phyloP scores from a whole-genome alignment of 2,797 vertebrate species.

The Carduelis carduelis region DNA sequence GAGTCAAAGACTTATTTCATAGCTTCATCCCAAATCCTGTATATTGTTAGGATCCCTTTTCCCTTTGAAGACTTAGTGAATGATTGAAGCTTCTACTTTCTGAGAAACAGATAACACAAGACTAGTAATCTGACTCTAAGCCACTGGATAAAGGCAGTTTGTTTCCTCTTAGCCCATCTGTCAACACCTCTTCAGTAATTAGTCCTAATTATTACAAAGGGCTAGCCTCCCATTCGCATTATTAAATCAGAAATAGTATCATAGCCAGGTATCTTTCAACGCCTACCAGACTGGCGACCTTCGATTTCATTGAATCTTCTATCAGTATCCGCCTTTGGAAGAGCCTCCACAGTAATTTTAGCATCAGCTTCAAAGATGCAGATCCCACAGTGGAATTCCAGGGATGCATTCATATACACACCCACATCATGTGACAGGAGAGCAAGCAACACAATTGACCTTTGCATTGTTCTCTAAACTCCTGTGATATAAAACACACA shows the following conservation, averaged over 20 bases:
- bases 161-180: constrained; percentile 97
- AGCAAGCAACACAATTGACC: constrained; percentile 69
- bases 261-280: constrained; percentile 96
- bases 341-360: constrained; percentile 80
- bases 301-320: constrained; percentile 98
- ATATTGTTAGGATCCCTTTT: constrained; percentile 78
- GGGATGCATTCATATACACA: constrained; percentile 70
- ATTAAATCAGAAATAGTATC: constrained; percentile 99
- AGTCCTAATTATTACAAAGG: constrained; percentile 99
- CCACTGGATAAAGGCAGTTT: constrained; percentile 99
- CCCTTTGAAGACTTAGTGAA: constrained; percentile 85
- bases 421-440: constrained; percentile 60
- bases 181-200: constrained; percentile 99
- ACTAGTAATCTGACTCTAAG: constrained; percentile 99
- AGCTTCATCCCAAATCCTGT: constrained; percentile 80
- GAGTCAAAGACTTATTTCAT: constrained; percentile 82
- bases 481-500: constrained; percentile 43
- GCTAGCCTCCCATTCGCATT: constrained; percentile 99
- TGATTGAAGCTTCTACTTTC: constrained; percentile 90
- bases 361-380: constrained; percentile 88
- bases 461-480: constrained; percentile 70
- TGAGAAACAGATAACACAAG: constrained; percentile 96
- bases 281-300: constrained; percentile 90
- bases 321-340: constrained; percentile 85
- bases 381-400: constrained; percentile 76